phyloP scores from a whole-genome alignment of 2,888 invertebrate genomes.

The Rugalucina vietnamica region DNA sequence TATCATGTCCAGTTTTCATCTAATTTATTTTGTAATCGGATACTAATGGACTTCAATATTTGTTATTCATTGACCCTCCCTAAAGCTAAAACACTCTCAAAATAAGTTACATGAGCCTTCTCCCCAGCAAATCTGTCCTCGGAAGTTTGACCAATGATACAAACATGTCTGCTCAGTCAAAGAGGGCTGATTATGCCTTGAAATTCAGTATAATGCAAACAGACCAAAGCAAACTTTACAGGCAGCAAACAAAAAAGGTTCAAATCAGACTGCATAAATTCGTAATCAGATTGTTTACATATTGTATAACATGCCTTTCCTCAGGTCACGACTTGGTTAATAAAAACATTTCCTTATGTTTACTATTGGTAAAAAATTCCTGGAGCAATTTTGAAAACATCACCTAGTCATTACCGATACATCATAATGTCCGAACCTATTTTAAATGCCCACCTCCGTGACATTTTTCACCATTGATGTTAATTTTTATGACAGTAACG shows the following conservation, averaged over 20 bases:
- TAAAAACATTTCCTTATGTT: conserved; percentile 16
- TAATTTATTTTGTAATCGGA: conserved; percentile 53
- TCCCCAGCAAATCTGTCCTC: too few species aligned
- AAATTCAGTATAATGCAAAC: too few species aligned
- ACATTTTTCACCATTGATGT: neutral
- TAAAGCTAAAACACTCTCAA: neutral
- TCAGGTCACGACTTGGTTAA: too few species aligned
- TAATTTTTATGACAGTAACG: neutral
- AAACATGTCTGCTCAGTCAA: too few species aligned
- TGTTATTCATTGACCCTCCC: neutral
- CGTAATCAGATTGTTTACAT: too few species aligned
- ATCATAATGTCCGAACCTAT: neutral
- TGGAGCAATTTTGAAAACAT: neutral
- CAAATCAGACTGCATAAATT: too few species aligned
- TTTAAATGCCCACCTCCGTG: neutral
- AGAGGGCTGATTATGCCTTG: too few species aligned
- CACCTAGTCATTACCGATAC: neutral
- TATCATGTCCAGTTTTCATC: neutral
- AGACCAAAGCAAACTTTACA: too few species aligned
- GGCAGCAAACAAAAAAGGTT: too few species aligned
- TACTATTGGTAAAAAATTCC: neutral
- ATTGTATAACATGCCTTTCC: too few species aligned
- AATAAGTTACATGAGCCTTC: too few species aligned
- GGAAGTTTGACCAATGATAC: too few species aligned
- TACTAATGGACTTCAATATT: conserved; percentile 40